Percentiles rank a stretch among this genome's conserved stretches.
Evolutionary conservation across 2,797 vertebrate genomes (phyloP).

Genomic region (Caiman crocodilus): DNA sequence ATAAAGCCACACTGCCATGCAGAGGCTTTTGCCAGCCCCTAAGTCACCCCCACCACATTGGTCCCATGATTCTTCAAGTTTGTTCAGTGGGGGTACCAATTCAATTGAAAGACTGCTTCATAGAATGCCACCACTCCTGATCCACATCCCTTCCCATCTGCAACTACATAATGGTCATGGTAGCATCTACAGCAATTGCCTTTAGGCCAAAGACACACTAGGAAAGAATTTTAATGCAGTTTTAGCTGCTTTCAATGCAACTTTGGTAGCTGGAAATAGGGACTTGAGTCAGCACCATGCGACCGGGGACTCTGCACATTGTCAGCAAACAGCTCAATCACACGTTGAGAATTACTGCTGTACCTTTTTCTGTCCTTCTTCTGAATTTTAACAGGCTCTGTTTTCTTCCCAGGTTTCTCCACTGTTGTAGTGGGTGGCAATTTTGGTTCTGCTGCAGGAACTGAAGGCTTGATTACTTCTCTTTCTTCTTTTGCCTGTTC

Average conservation of each 20-base stretch:
- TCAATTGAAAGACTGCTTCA: not conserved
- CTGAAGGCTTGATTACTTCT: constrained; percentile 55
- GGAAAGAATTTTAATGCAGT: not conserved
- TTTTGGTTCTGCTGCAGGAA: constrained; percentile 66
- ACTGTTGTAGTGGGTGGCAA: constrained; percentile 22
- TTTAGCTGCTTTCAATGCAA: not conserved
- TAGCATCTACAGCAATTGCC: constrained; percentile 3
- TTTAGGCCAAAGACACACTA: constrained; percentile 6
- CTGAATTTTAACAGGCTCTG: constrained; percentile 70
- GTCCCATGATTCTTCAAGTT: no score
- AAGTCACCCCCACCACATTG: no score
- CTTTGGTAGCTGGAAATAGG: constrained; percentile 17
- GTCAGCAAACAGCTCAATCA: not conserved
- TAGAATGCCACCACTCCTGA: not conserved
- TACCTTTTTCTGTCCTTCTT: constrained; percentile 81
- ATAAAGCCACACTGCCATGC: constrained; percentile 32
- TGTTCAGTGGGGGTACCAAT: not conserved
- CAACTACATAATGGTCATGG: not conserved
- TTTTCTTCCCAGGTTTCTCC: constrained; percentile 76
- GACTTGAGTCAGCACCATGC: not conserved
- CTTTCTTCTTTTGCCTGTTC: constrained; percentile 86
- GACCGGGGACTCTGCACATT: not conserved
- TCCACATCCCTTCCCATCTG: fast-evolving
- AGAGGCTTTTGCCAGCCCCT: constrained; percentile 63
- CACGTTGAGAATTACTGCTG: not conserved